Percentiles rank a stretch among this genome's conserved stretches.
Evolutionary conservation across 1,140 invertebrate species (phyloP).

Genomic region (Coelopa frigida): DNA sequence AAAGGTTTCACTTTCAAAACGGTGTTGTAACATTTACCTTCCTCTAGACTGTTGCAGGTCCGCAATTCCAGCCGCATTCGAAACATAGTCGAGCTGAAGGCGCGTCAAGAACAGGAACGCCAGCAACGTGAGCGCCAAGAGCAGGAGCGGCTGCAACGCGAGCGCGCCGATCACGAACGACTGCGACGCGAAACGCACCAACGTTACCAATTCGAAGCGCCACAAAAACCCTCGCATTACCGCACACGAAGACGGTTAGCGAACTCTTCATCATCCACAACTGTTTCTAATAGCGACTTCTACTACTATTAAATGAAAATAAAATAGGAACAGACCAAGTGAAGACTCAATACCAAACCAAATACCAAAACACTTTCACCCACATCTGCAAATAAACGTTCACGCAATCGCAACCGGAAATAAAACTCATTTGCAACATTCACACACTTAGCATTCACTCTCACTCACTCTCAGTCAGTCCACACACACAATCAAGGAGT

Average conservation of each 20-base stretch:
- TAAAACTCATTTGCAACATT: too few relatives aligned
- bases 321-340: slow-evolving; percentile 1
- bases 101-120: slow-evolving; percentile 35
- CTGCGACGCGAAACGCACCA: not conserved
- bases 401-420: too few relatives aligned
- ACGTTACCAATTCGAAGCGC: not conserved
- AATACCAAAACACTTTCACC: slow-evolving; percentile 8
- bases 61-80: slow-evolving; percentile 43
- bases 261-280: not conserved
- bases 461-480: too few relatives aligned
- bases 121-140: slow-evolving; percentile 26
- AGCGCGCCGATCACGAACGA: too few relatives aligned
- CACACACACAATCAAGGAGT: too few relatives aligned
- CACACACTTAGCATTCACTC: too few relatives aligned
- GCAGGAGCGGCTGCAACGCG: slow-evolving; percentile 17
- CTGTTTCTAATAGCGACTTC: slow-evolving; percentile 1
- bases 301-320: slow-evolving; percentile 6
- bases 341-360: not conserved
- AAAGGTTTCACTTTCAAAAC: not conserved
- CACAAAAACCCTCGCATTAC: slow-evolving; percentile 4
- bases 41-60: slow-evolving; percentile 32
- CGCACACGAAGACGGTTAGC: slow-evolving; percentile 19
- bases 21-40: not conserved
- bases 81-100: slow-evolving; percentile 48
- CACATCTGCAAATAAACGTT: too few relatives aligned